Base-by-base conservation (phyloP, 2,113 vertebrate genomes). In the Andinoacara biseriatus region DNA sequence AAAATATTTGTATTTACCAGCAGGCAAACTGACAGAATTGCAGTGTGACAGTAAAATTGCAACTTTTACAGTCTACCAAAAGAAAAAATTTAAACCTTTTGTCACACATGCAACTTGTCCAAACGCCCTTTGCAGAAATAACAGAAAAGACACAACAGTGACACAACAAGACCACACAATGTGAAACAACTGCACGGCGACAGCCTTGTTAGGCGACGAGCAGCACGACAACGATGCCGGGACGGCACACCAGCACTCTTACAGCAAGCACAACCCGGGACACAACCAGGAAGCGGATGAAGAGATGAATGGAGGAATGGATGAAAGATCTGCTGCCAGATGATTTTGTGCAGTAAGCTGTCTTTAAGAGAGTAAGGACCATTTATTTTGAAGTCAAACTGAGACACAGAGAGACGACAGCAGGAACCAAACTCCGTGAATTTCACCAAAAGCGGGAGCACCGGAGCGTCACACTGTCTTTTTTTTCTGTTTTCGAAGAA, bases 221-320 rank as follows among this genome's bases (percentile, higher is more conserved):
- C 80, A 67, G 81, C 82, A 65, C 65, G 54, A 52, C 75, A n/a
- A 59, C 87, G 80, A 86, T n/a, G 74, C 78, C 72, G 14, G 29
- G 85, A 82, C 7, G 40, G 56, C 72, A 82, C 77, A 84, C 1
- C 65, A 57, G 87, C 85, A 67, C 80, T 58, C 80, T n/a, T 3
- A 88, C 87, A 77, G 74, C 82, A 88, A 88, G 85, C 91, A n/a
- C 8, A 60, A 88, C 86, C 87, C 77, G 8, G 76, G 52, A 87
- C 81, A 83, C 86, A 89, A 91, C 86, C 93, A 90, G 90, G 91
- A 91, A 93, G 91, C 92, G 10, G 87, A 86, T 91, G 92, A 58
- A 78, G 31, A 17, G 54, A 85, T 90, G 86, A 24, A 78, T 43
- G 65, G 38, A 78, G 56, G 60, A 43, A 67, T 77, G 77, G 56